Conservation (phyloP, 2,113 vertebrate genomes). For the Laterallus jamaicensis region DNA sequence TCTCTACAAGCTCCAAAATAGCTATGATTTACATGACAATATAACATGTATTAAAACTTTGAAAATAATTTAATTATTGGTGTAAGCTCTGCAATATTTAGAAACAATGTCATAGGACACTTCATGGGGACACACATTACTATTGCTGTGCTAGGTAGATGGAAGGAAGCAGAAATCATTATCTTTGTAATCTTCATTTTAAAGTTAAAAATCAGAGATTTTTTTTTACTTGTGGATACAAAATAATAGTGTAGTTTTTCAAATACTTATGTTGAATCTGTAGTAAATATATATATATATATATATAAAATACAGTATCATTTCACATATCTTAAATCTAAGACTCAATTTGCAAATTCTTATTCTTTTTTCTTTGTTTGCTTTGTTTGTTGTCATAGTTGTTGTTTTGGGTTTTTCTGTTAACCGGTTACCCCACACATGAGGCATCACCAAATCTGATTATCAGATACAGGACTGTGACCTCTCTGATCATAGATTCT, state of each 20-base stretch:
- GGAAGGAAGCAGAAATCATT: neutral
- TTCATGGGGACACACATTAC: accelerated
- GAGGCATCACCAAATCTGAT: neutral
- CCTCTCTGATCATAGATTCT: neutral
- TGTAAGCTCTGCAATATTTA: neutral
- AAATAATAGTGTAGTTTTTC: neutral
- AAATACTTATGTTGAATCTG: neutral
- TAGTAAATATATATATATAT: neutral
- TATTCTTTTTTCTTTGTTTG: neutral
- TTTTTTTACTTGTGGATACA: neutral
- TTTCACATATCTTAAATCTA: neutral
- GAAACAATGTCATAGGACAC: neutral
- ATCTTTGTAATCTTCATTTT: neutral
- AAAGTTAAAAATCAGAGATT: neutral
- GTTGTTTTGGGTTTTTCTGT: neutral
- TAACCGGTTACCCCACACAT: neutral
- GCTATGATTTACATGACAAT: neutral
- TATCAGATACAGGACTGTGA: neutral
- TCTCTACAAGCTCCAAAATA: neutral
- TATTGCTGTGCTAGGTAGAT: neutral
- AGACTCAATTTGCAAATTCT: neutral
- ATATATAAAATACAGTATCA: neutral
- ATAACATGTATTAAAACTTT: neutral
- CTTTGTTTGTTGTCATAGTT: too few relatives aligned
- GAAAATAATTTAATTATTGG: neutral